Base-by-base conservation (phyloP, 2,113 vertebrate genomes). In the Archocentrus centrarchus region DNA sequence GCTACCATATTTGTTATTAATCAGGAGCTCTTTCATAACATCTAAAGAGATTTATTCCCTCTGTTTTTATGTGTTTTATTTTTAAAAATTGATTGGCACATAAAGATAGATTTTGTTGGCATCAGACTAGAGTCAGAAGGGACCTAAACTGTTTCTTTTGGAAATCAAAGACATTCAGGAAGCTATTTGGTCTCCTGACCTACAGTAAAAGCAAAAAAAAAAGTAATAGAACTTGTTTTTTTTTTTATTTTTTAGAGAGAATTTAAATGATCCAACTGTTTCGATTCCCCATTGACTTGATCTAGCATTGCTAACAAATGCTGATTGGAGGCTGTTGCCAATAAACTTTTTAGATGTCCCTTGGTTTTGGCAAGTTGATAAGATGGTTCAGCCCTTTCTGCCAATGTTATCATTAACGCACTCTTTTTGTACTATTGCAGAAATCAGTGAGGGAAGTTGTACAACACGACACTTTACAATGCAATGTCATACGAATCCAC, bases 111-210 rank as follows among this genome's bases (percentile, higher is more conserved):
- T 59, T 60, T 79, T 64, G 13, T 64, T 89, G 87, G 85, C 86
- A 64, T 53, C 15, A 5, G 17, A 37, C 2, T 32, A 35, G 47
- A 85, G 77, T 59, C 90, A 68, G 10, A n/a, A 1, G 80, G 79
- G 90, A 91, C 63, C 5, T 87, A 75, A 89, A 91, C 84, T 79
- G 76, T 84, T 92, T 90, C 22, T 82, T 87, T 86, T 77, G 24
- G 66, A 87, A 64, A 85, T 82, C 79, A 86, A 75, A 89, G 20
- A 6, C 47, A 64, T 86, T 76, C 14, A 24, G 37, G 37, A 39
- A 81, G 80, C 66, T 61, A 62, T 89, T 93, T 77, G 77, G 20
- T 79, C 85, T 75, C 18, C 53, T 83, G 87, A 91, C 86, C 89
- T 63, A 44, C 44, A 89, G 83, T 59, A n/a, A 37, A 39, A 82